Evolutionary conservation across 2,888 invertebrate genomes (phyloP).

Genomic region (Metallyticus violacea): DNA sequence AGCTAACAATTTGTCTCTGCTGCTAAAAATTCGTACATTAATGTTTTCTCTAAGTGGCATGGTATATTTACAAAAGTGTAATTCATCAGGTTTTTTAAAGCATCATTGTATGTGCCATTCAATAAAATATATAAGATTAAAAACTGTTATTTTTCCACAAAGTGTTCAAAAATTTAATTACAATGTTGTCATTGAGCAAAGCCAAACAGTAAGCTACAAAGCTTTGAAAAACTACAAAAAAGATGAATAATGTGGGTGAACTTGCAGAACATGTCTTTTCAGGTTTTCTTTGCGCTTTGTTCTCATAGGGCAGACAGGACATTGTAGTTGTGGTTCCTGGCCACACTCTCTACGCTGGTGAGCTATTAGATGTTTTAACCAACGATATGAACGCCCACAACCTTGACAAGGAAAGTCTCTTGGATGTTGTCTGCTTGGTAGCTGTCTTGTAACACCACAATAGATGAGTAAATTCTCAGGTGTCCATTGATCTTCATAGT

Average conservation of each 20-base stretch:
- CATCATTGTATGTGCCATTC: too few species aligned
- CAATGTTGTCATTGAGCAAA: background rate
- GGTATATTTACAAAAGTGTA: too few species aligned
- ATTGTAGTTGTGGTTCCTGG: constrained; percentile 50
- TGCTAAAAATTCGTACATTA: too few species aligned
- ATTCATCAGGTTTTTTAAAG: too few species aligned
- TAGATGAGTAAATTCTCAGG: background rate
- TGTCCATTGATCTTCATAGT: background rate
- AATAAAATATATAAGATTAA: too few species aligned
- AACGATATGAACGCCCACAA: constrained; percentile 18
- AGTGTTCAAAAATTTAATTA: too few species aligned
- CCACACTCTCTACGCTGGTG: constrained; percentile 53
- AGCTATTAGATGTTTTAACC: constrained; percentile 40
- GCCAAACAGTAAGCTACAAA: background rate
- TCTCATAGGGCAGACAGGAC: constrained; percentile 40
- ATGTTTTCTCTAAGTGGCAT: too few species aligned
- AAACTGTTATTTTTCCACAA: too few species aligned
- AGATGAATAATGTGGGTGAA: background rate
- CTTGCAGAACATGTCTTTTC: constrained; percentile 12
- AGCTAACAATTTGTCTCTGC: too few species aligned
- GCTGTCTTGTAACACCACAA: background rate
- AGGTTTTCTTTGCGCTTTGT: constrained; percentile 28
- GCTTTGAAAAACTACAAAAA: background rate
- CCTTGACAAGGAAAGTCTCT: background rate
- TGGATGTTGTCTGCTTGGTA: background rate